Conservation (phyloP, 2,797 vertebrate genomes). For the Periparus ater region DNA sequence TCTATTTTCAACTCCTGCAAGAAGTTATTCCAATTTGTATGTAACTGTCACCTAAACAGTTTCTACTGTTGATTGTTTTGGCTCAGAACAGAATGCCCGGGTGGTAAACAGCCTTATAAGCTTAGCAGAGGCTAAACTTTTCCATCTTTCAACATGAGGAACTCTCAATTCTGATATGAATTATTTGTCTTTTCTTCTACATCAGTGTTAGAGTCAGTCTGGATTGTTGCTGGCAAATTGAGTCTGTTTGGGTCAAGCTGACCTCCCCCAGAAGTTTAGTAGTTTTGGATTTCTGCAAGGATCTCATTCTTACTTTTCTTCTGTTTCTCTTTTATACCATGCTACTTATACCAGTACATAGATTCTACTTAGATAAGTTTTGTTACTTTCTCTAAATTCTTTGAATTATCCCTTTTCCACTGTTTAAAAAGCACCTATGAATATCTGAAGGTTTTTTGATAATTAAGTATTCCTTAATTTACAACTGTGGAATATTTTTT, state of each 20-base stretch:
- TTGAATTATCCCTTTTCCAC: not conserved
- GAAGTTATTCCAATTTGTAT: constrained; percentile 24
- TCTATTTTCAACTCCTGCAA: not conserved
- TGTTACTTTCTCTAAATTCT: not conserved
- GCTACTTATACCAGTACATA: not conserved
- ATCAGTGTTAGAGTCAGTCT: not conserved
- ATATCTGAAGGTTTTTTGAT: not conserved
- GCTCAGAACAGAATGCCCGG: constrained; percentile 10
- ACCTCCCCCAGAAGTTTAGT: constrained; percentile 22
- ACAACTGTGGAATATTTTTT: not conserved
- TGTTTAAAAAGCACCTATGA: not conserved
- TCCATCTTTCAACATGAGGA: not conserved
- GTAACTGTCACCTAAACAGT: constrained; percentile 33
- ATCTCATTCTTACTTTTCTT: not conserved
- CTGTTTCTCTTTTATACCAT: not conserved
- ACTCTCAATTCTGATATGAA: not conserved
- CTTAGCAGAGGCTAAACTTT: constrained; percentile 38
- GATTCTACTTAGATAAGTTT: not conserved
- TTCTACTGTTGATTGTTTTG: constrained; percentile 26
- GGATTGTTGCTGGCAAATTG: not conserved
- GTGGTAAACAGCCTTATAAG: constrained; percentile 18
- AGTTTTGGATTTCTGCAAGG: not conserved
- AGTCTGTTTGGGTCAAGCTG: constrained; percentile 45
- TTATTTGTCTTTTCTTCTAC: not conserved
- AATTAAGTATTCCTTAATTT: not conserved